Conservation (phyloP, 2,888 invertebrate species). For the Zele albiditarsus region DNA sequence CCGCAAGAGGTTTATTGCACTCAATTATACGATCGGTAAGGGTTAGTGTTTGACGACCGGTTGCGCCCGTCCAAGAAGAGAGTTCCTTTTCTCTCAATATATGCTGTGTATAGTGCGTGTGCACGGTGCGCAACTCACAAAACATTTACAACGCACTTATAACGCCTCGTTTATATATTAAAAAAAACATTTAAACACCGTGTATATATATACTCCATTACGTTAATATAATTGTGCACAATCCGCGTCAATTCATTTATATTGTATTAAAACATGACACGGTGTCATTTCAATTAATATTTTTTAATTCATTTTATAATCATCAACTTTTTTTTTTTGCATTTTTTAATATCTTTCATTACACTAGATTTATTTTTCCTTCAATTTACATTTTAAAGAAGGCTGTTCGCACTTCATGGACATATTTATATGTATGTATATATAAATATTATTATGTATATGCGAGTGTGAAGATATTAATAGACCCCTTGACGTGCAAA, state of each 20-base stretch:
- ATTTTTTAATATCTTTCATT: not conserved
- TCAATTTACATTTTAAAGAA: not conserved
- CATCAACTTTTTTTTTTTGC: not conserved
- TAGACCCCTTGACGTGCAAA: constrained; percentile 41
- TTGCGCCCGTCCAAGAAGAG: not conserved
- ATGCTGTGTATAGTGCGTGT: not conserved
- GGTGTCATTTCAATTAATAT: not conserved
- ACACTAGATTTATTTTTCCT: not conserved
- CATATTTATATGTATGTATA: constrained; percentile 12
- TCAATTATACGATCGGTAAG: constrained; percentile 36
- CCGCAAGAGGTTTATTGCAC: constrained; percentile 39
- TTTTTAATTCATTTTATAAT: not conserved
- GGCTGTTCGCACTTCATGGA: constrained; percentile 39
- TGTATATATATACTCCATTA: not conserved
- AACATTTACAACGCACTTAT: not conserved
- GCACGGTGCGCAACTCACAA: not conserved
- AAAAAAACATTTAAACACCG: not conserved
- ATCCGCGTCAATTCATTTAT: not conserved
- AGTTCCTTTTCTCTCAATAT: constrained; percentile 12
- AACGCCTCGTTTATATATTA: constrained; percentile 6
- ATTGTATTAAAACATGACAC: not conserved
- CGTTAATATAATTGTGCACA: not conserved
- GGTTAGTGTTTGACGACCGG: constrained; percentile 30
- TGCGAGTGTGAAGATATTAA: constrained; percentile 35
- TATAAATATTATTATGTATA: not conserved